These are phyloP conservation scores for Ellobius talpinus DNA, from an alignment of 2,113 vertebrate genomes.

Conservation along the genomic window DNA sequence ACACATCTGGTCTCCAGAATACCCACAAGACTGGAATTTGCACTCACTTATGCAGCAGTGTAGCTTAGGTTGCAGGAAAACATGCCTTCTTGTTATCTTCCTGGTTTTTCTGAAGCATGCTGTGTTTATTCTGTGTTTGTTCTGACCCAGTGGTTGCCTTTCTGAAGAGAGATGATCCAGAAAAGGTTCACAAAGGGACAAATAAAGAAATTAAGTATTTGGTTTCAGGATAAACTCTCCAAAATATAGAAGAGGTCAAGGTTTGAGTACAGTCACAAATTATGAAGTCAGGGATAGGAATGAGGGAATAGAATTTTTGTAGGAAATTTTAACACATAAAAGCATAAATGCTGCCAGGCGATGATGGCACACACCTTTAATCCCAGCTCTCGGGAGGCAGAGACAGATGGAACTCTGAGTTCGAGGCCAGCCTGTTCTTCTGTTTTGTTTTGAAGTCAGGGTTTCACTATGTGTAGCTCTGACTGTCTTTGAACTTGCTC, in stretches of 20 bases:
- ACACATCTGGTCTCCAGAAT: background rate
- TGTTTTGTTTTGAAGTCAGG: too few relatives aligned
- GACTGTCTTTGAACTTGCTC: too few relatives aligned
- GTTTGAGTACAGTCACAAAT: background rate
- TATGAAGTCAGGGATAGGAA: background rate
- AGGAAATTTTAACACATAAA: constrained; percentile 6
- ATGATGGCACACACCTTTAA: background rate
- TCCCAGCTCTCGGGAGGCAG: background rate
- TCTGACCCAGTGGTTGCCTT: background rate
- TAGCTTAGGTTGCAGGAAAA: background rate
- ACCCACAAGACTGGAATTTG: background rate
- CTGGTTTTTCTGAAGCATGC: background rate
- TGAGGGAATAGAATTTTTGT: background rate
- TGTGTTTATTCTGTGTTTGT: background rate
- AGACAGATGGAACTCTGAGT: background rate
- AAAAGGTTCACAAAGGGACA: constrained; percentile 13
- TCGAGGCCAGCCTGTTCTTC: background rate
- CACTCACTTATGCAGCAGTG: background rate
- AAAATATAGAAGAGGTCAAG: background rate
- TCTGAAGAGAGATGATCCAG: constrained; percentile 7
- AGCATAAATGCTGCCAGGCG: background rate
- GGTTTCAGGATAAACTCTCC: background rate
- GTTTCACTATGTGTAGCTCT: too few relatives aligned
- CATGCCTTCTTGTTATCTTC: background rate
- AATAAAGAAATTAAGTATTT: constrained; percentile 19